These are phyloP conservation scores for Heteractis magnifica DNA, from an alignment of 92 coral and sea anemone species.

Conservation along the genomic window DNA sequence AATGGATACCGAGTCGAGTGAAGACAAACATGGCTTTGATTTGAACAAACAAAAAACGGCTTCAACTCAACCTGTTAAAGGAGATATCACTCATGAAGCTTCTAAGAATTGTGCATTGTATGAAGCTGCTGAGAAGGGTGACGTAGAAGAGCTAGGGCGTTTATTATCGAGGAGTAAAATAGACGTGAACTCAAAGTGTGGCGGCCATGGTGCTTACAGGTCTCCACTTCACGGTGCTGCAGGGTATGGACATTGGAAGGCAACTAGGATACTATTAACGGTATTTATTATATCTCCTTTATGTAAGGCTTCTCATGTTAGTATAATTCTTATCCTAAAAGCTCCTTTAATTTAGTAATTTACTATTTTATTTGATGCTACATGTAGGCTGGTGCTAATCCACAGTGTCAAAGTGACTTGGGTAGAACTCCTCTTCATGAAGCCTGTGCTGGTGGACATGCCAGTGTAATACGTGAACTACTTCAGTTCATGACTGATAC, in stretches of 20 bases:
- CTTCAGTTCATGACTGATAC: constrained; percentile 66
- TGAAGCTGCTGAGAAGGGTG: constrained; percentile 90
- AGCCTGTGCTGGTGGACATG: constrained; percentile 95
- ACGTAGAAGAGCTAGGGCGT: constrained; percentile 45
- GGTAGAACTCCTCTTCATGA: constrained; percentile 92
- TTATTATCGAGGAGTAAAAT: constrained; percentile 53
- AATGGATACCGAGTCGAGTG: background rate
- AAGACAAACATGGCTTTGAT: constrained; percentile 11
- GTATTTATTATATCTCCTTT: constrained; percentile 27
- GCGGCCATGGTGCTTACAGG: constrained; percentile 89
- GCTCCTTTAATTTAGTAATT: no score
- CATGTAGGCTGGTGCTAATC: constrained; percentile 84
- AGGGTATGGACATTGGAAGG: constrained; percentile 81
- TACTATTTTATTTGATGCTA: background rate
- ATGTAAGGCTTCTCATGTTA: background rate
- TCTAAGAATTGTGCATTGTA: constrained; percentile 55
- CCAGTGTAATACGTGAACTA: constrained; percentile 59
- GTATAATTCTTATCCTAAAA: no score
- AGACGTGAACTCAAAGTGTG: constrained; percentile 71
- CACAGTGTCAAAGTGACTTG: constrained; percentile 69
- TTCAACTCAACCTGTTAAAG: background rate
- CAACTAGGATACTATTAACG: constrained; percentile 69
- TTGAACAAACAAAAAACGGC: background rate
- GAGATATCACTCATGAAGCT: background rate
- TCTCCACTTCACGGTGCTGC: constrained; percentile 92